A percentile compares a stretch with the other conserved stretches of the same genome.
These are phyloP conservation scores for Panopea generosa DNA, from an alignment of 2,888 invertebrate species.

Conservation along the genomic window DNA sequence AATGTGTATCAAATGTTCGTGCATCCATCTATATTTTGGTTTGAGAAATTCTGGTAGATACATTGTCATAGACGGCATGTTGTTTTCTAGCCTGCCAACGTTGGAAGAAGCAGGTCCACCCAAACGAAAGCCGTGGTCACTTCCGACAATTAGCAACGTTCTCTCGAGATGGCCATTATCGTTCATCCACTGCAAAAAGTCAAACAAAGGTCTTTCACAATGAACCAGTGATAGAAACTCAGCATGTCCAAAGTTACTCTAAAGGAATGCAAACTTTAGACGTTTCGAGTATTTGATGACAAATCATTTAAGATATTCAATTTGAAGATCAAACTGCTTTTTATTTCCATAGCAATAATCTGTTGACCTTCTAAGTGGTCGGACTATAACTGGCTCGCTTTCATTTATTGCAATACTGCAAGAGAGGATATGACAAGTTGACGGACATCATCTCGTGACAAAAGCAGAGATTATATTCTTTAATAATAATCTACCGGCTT, in stretches of 20 bases:
- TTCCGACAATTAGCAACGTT: conserved; percentile 86
- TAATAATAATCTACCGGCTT: conserved; percentile 94
- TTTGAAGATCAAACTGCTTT: conserved; percentile 90
- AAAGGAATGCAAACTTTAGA: conserved; percentile 93
- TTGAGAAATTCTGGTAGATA: conserved; percentile 91
- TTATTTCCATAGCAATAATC: conserved; percentile 89
- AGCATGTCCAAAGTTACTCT: conserved; percentile 94
- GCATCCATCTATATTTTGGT: no score
- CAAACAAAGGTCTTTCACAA: conserved; percentile 89
- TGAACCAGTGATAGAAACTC: conserved; percentile 91
- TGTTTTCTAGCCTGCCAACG: conserved; percentile 92
- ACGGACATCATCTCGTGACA: no score
- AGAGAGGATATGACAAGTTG: no score
- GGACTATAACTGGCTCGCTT: conserved; percentile 63
- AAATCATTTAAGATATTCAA: conserved; percentile 84
- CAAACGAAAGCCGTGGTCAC: conserved; percentile 87
- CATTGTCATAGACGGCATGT: conserved; percentile 92
- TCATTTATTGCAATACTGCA: conserved; percentile 88
- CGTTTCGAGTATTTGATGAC: conserved; percentile 87
- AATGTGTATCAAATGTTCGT: conserved; percentile 89
- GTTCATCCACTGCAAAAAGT: conserved; percentile 87
- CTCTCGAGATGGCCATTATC: conserved; percentile 68
- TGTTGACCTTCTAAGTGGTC: conserved; percentile 29
- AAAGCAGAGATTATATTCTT: no score
- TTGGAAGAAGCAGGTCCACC: conserved; percentile 87